phyloP scores from a whole-genome alignment of 2,888 invertebrate genomes.

The Augiades crinisus region DNA sequence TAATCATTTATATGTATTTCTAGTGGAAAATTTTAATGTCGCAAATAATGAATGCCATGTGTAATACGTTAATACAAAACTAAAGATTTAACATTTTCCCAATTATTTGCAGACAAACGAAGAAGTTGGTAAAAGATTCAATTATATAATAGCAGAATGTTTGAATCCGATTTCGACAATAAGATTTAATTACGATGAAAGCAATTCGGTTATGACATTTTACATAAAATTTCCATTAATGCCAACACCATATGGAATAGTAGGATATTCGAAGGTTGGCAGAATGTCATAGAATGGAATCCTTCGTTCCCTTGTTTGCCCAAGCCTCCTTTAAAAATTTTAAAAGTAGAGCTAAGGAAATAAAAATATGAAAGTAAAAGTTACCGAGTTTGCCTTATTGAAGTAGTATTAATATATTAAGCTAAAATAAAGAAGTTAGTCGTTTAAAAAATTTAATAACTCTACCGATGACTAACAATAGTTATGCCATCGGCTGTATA shows the following conservation, averaged over 20 bases:
- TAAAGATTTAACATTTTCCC: not conserved
- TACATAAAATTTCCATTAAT: conserved; percentile 43
- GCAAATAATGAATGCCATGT: too few relatives aligned
- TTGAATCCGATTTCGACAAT: conserved; percentile 3
- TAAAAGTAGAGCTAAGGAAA: not conserved
- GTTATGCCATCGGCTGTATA: conserved; percentile 71
- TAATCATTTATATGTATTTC: too few relatives aligned
- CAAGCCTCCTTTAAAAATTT: too few relatives aligned
- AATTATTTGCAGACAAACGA: not conserved
- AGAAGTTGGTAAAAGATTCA: not conserved
- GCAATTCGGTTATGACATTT: conserved; percentile 34
- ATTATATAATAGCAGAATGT: conserved; percentile 5
- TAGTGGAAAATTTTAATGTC: too few relatives aligned
- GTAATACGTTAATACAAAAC: too few relatives aligned
- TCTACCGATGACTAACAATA: conserved; percentile 73
- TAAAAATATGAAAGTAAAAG: not conserved
- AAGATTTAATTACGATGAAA: conserved; percentile 34
- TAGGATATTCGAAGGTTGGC: conserved; percentile 39
- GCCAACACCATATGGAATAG: conserved; percentile 38
- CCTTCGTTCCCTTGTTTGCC: too few relatives aligned
- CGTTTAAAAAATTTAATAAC: conserved; percentile 55
- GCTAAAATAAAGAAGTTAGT: not conserved
- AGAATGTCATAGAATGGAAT: too few relatives aligned
- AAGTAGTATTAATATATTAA: not conserved
- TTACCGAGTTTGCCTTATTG: not conserved